phyloP scores from a whole-genome alignment of 2,797 vertebrate species.

The Cryptoprocta ferox region DNA sequence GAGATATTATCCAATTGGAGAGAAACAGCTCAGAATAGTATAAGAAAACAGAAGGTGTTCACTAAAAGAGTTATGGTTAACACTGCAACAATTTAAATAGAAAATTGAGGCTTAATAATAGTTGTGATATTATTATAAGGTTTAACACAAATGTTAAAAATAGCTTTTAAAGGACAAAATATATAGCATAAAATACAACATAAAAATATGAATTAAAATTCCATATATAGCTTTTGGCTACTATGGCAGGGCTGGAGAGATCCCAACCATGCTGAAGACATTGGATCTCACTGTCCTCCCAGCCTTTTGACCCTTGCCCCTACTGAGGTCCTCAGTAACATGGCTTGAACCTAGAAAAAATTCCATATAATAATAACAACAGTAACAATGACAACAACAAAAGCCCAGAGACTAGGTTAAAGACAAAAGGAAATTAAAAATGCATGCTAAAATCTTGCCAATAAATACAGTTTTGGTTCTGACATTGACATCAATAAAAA shows the following conservation, averaged over 20 bases:
- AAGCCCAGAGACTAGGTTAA: neutral
- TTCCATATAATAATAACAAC: neutral
- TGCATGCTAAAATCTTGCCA: neutral
- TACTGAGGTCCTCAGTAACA: neutral
- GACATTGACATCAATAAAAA: neutral
- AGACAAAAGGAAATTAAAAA: conserved; percentile 15
- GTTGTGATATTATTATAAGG: neutral
- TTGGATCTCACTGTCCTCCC: neutral
- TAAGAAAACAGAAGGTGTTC: neutral
- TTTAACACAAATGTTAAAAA: conserved; percentile 7
- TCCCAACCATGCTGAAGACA: neutral
- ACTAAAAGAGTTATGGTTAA: conserved; percentile 10
- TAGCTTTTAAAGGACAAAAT: neutral
- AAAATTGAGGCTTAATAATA: conserved; percentile 22
- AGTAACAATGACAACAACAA: neutral
- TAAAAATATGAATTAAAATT: neutral
- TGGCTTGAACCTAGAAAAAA: neutral
- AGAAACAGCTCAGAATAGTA: neutral
- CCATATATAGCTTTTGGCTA: neutral
- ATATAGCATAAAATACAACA: neutral
- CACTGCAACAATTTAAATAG: neutral
- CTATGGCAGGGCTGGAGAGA: neutral
- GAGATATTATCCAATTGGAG: neutral
- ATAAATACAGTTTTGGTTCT: conserved; percentile 15
- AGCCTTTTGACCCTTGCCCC: no score